A percentile compares a stretch with the other conserved stretches of the same genome.
These are phyloP conservation scores for Gari tellinella DNA, from an alignment of 2,888 invertebrate genomes.

Conservation along the genomic window DNA sequence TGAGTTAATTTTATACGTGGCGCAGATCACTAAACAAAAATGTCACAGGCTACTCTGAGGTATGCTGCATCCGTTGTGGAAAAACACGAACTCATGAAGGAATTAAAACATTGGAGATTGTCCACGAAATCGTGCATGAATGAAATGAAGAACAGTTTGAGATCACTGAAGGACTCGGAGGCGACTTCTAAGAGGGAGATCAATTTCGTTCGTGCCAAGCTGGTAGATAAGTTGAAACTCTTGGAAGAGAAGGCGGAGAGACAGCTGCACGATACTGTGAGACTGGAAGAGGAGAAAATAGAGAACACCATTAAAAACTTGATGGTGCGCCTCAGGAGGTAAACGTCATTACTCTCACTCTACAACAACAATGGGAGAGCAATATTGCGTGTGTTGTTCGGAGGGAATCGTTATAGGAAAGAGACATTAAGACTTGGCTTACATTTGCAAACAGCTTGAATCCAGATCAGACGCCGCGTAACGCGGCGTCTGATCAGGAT, in stretches of 20 bases:
- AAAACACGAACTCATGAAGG: slow-evolving; percentile 38
- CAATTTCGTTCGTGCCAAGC: slow-evolving; percentile 29
- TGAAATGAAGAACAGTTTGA: slow-evolving; percentile 32
- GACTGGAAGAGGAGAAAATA: slow-evolving; percentile 38
- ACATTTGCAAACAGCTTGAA: background rate
- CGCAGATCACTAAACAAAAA: background rate
- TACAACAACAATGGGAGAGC: background rate
- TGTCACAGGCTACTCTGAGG: slow-evolving; percentile 46
- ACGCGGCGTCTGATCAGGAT: no score
- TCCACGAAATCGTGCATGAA: slow-evolving; percentile 30
- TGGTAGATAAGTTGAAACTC: slow-evolving; percentile 36
- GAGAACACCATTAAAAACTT: slow-evolving; percentile 34
- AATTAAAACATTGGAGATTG: slow-evolving; percentile 50
- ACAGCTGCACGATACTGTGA: slow-evolving; percentile 24
- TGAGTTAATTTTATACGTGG: no score
- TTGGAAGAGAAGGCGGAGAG: slow-evolving; percentile 41
- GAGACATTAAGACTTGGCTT: background rate
- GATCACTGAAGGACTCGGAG: slow-evolving; percentile 30
- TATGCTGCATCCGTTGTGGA: slow-evolving; percentile 22
- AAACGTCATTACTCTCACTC: no score
- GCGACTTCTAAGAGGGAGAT: slow-evolving; percentile 44
- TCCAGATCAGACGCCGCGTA: background rate
- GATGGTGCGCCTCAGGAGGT: slow-evolving; percentile 35
- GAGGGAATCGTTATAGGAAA: no score
- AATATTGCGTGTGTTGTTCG: no score